Evolutionary conservation across 2,888 invertebrate genomes (phyloP).

Genomic region (Sialis lutaria): DNA sequence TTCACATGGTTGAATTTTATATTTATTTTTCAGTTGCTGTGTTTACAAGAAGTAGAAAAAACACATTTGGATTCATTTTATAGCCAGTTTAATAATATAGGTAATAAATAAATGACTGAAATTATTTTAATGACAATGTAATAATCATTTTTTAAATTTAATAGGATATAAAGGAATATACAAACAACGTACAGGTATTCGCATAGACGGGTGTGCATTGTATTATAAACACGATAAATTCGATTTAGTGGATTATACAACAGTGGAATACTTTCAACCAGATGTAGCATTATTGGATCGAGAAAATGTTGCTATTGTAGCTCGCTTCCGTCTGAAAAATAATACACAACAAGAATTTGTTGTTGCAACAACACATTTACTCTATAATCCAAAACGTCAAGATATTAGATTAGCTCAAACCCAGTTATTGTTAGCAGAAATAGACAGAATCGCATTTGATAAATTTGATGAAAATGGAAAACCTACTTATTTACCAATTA

Average conservation of each 20-base stretch:
- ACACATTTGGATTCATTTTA: constrained; percentile 50
- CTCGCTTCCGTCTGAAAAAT: constrained; percentile 43
- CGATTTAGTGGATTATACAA: constrained; percentile 39
- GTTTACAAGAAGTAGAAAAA: constrained; percentile 81
- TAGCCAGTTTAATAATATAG: constrained; percentile 26
- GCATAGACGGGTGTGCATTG: constrained; percentile 82
- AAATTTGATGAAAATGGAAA: constrained; percentile 14
- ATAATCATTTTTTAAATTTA: constrained; percentile 9
- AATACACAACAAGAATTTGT: constrained; percentile 38
- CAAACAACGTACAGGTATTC: constrained; percentile 65
- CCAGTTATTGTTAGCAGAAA: constrained; percentile 64
- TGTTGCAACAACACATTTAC: constrained; percentile 84
- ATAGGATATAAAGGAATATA: constrained; percentile 57
- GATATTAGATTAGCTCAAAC: constrained; percentile 84
- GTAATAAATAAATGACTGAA: constrained; percentile 8
- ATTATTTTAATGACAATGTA: too few relatives aligned
- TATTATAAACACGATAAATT: constrained; percentile 57
- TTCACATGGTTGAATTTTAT: too few relatives aligned
- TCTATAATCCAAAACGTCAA: constrained; percentile 78
- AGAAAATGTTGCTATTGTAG: constrained; percentile 75
- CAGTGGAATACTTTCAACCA: constrained; percentile 52
- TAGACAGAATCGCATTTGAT: constrained; percentile 57
- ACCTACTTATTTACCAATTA: constrained; percentile 48
- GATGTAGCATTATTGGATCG: constrained; percentile 52
- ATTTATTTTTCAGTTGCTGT: constrained; percentile 63